Evolutionary conservation across 2,113 vertebrate species (phyloP).

Genomic region (Bettongia penicillata): DNA sequence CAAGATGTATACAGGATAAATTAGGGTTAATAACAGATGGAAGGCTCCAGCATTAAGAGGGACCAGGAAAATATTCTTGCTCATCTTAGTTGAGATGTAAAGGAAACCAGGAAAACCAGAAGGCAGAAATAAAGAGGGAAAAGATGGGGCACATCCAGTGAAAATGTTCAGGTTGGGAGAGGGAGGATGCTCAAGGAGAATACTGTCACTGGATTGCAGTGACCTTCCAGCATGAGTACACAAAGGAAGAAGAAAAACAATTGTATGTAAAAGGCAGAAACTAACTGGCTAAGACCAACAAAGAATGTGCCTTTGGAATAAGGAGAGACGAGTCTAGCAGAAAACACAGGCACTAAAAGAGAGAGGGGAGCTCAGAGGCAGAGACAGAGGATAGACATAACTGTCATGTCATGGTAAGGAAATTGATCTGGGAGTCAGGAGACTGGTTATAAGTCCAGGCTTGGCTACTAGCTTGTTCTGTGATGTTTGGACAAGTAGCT

Average conservation of each 20-base stretch:
- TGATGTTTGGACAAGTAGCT: not conserved
- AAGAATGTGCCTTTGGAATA: not conserved
- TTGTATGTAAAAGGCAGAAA: conserved; percentile 31
- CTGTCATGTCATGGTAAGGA: not conserved
- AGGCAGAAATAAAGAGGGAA: not conserved
- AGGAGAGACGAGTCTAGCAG: not conserved
- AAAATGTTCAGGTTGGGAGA: not conserved
- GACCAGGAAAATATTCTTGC: not conserved
- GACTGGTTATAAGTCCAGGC: not conserved
- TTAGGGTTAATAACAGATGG: not conserved
- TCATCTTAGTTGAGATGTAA: not conserved
- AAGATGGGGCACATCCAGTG: not conserved
- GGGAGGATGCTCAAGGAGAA: not conserved
- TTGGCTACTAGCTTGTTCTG: not conserved
- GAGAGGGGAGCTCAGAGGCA: not conserved
- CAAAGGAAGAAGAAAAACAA: conserved; percentile 46
- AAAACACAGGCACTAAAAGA: not conserved
- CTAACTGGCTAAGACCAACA: conserved; percentile 17
- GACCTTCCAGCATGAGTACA: conserved; percentile 4
- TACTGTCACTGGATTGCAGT: not conserved
- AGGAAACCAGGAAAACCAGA: not conserved
- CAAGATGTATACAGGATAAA: not conserved
- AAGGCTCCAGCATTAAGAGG: not conserved
- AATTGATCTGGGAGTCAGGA: not conserved
- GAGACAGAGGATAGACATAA: not conserved